phyloP scores from a whole-genome alignment of 2,888 invertebrate genomes.

The Hybos culiciformis region DNA sequence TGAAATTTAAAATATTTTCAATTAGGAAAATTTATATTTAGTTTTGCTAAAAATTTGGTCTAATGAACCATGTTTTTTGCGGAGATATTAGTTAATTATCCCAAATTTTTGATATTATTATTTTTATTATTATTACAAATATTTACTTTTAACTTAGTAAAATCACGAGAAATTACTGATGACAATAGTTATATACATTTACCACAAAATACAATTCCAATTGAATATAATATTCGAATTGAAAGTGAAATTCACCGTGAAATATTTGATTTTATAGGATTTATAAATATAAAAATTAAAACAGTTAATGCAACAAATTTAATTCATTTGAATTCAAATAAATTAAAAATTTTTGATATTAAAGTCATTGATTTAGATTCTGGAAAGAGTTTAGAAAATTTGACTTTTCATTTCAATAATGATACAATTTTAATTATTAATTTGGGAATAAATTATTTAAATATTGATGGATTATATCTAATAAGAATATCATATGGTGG shows the following conservation, averaged over 20 bases:
- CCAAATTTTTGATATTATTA: too few species aligned
- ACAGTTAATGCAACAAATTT: not conserved
- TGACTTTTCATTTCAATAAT: conserved; percentile 21
- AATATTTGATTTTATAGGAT: conserved; percentile 29
- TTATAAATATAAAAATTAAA: conserved; percentile 28
- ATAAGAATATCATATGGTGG: conserved; percentile 43
- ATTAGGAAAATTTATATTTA: too few species aligned
- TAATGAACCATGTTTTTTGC: too few species aligned
- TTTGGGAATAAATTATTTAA: conserved; percentile 21
- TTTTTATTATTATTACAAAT: too few species aligned
- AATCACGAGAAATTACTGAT: too few species aligned
- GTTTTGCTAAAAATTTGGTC: too few species aligned
- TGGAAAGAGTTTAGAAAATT: conserved; percentile 18
- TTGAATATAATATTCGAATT: conserved; percentile 39
- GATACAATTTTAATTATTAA: conserved; percentile 22
- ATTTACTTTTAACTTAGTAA: too few species aligned
- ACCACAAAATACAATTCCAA: conserved; percentile 38
- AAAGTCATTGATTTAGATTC: conserved; percentile 15
- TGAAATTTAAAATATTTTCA: too few species aligned
- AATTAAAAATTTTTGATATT: not conserved
- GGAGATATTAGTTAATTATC: too few species aligned
- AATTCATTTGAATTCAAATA: not conserved
- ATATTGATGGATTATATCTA: conserved; percentile 23
- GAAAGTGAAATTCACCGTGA: conserved; percentile 35
- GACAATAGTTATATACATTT: too few species aligned